Evolutionary conservation across 2,888 invertebrate species (phyloP).

Genomic region (Lamellibrachia satsuma): DNA sequence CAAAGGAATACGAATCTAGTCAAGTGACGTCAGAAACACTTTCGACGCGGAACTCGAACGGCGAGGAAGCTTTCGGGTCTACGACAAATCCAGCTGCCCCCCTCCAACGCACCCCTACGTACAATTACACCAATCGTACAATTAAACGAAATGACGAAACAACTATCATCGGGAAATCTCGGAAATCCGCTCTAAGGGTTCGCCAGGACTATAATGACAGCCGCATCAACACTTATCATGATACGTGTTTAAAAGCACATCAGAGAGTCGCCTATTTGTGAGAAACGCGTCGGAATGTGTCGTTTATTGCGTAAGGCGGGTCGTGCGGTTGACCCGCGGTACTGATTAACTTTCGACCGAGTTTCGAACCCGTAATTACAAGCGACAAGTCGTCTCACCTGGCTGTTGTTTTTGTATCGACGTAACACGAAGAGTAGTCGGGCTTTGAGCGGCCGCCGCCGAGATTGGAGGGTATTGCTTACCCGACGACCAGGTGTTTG

Average conservation of each 20-base stretch:
- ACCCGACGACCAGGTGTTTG: background rate
- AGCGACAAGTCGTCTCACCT: background rate
- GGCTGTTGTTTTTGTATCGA: constrained; percentile 6
- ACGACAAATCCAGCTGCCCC: background rate
- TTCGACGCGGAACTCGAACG: background rate
- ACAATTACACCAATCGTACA: background rate
- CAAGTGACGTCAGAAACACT: background rate
- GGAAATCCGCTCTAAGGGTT: background rate
- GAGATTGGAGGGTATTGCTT: background rate
- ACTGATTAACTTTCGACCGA: constrained; percentile 17
- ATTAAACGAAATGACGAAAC: background rate
- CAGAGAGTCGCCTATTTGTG: background rate
- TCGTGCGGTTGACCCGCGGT: background rate
- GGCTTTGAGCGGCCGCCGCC: background rate
- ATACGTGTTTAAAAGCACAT: constrained; percentile 13
- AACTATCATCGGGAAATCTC: background rate
- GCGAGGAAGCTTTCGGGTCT: background rate
- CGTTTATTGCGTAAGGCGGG: background rate
- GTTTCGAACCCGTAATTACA: background rate
- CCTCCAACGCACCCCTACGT: background rate
- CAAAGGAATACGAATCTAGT: background rate
- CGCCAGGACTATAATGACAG: background rate
- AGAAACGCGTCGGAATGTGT: background rate
- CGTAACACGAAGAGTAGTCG: background rate
- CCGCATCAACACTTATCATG: background rate